Base-by-base conservation (phyloP, 2,113 vertebrate species). In the Lanius collurio region DNA sequence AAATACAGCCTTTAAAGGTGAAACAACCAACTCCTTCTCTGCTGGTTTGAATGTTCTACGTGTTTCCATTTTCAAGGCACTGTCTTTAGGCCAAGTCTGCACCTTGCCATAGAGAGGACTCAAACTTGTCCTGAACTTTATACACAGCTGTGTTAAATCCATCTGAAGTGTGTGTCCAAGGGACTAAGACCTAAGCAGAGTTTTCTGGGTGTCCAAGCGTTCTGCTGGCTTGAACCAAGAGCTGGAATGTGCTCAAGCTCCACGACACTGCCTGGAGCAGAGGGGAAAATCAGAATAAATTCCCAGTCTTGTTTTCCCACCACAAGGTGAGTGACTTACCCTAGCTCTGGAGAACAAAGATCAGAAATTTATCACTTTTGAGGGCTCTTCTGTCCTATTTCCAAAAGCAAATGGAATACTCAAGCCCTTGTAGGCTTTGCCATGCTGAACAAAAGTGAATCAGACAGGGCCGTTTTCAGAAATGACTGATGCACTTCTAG, bases 1-100 rank as follows among this genome's bases (percentile, higher is more conserved):
- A 97, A 97, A 96, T 92, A 95, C 86, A 95, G 53, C 73, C 65
- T 95, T 92, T 93, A 89, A 83, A 93, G 88, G 93, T 89, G 65
- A 96, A 91, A 81, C 60, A 46, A 50, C 46, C 87, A 69, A 17
- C 53, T 82, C 92, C 80, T 89, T 82, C 86, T 91, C 49, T 81
- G 49, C 50, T 95, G 64, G 24, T 94, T 68, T 94, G 59, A 95
- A 82, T 81, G 55, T n/a, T 87, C 39, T 62, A 60, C 1, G 7
- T 17, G 33, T 92, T 95, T 67, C 62, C 27, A 49, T 83, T 92
- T 56, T 10, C 71, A 76, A 87, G 82, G 90, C 82, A 73, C 37
- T 79, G 42, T 91, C 70, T 88, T 74, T 44, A 85, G 67, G 55
- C 67, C 63, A 39, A 11, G 39, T 20, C 55, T 85, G 18, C 62